A percentile compares a stretch with the other conserved stretches of the same genome.
Conservation (phyloP, 2,888 invertebrate genomes). For the Allophyes oxyacanthae region DNA sequence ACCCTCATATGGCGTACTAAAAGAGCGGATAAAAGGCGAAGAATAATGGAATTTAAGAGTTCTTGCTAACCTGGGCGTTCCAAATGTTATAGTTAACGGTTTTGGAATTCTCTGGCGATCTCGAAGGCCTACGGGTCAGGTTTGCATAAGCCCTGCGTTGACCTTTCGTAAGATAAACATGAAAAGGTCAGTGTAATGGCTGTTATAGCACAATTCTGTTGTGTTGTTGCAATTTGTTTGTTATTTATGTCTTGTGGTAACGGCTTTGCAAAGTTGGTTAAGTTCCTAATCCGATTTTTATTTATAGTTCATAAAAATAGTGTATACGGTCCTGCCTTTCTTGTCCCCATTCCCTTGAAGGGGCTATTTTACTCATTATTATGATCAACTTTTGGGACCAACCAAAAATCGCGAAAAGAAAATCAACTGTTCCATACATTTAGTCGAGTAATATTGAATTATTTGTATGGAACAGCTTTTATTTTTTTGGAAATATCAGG, state of each 20-base stretch:
- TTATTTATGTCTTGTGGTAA: constrained; percentile 46
- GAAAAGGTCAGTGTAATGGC: constrained; percentile 56
- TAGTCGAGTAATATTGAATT: too few relatives aligned
- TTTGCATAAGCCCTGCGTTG: constrained; percentile 60
- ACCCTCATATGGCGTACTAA: constrained; percentile 35
- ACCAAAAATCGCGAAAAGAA: too few relatives aligned
- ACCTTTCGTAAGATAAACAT: constrained; percentile 58
- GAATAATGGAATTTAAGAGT: constrained; percentile 48
- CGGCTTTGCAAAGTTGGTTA: constrained; percentile 21
- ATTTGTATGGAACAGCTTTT: too few relatives aligned
- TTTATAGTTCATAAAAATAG: too few relatives aligned
- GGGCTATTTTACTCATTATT: too few relatives aligned
- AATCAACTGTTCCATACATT: too few relatives aligned
- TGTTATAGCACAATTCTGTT: constrained; percentile 47
- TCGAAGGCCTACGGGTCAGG: constrained; percentile 73
- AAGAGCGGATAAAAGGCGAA: constrained; percentile 18
- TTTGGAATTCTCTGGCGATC: constrained; percentile 72
- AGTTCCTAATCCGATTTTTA: constrained; percentile 2
- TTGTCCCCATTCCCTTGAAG: too few relatives aligned
- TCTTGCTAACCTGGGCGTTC: constrained; percentile 55
- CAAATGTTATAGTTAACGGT: constrained; percentile 65
- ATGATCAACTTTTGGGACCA: too few relatives aligned
- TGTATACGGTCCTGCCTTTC: too few relatives aligned
- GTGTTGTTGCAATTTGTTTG: constrained; percentile 53
- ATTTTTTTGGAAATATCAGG: too few relatives aligned